Base-by-base conservation (phyloP, 2,113 vertebrate genomes). In the Pollachius pollachius region DNA sequence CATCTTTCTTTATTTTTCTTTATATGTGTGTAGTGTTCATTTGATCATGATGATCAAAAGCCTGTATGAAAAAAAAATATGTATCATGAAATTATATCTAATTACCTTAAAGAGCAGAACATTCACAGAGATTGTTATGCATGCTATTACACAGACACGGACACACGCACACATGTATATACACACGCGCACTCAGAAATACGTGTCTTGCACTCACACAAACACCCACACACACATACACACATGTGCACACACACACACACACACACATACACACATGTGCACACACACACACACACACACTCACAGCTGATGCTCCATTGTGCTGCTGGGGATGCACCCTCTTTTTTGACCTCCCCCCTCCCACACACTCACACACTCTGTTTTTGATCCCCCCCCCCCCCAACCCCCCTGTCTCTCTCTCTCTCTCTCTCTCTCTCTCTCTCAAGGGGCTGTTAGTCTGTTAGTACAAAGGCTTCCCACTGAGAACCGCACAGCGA, bases 401-500 rank as follows among this genome's bases (percentile, higher is more conserved):
- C 27, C 2, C 27, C 27, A 2, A 27, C 27, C 27, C 17, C 19
- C 9, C 19, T 0, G 21, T 17, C 19, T 16, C 17, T n/a, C 9
- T 16, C 59, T 66, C 59, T 25, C 65, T 9, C 19, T 15, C 19
- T 25, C 19, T 16, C 19, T 0, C 52, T 17, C 19, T 16, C 15
- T 56, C 21, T 27, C 21, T 72, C 48, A 80, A 84, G 80, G 78
- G 75, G 66, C 83, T 74, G 81, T 86, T 80, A 72, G 82, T 80
- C 81, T 81, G 80, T 79, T 71, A 63, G 76, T 78, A 67, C 71
- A 68, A 75, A 72, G 78, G 65, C 78, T 2, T 76, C 83, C 73
- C 67, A 73, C 78, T 80, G 85, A 78, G 82, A 73, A 58, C 81
- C 83, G 72, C 86, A 86, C 82, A 84, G 77, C 79, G 74, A 67